Percentiles rank a stretch among this genome's conserved stretches.
Conservation (phyloP, 2,113 vertebrate genomes). For the Alces alces region DNA sequence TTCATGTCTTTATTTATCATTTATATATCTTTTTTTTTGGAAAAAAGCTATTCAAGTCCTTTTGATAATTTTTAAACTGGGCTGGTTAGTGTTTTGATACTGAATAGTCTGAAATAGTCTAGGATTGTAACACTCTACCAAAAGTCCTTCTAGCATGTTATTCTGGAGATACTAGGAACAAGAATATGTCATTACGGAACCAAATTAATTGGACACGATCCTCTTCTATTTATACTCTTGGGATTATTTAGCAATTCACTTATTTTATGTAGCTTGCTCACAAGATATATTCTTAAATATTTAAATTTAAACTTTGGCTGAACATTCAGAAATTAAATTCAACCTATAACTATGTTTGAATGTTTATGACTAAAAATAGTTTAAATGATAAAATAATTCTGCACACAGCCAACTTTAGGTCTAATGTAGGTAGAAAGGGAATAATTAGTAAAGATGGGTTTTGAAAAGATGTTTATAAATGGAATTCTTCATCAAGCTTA, state of each 20-base stretch:
- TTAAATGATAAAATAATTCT: background rate
- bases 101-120: background rate
- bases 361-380: slow-evolving; percentile 7
- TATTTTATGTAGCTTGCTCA: background rate
- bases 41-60: background rate
- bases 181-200: background rate
- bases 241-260: background rate
- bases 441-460: slow-evolving; percentile 11
- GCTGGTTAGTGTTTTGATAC: background rate
- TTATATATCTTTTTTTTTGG: background rate
- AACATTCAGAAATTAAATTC: slow-evolving; percentile 18
- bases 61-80: background rate
- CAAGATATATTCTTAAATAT: slow-evolving; percentile 3
- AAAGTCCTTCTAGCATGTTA: background rate
- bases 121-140: background rate
- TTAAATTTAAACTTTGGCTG: slow-evolving; percentile 12
- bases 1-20: background rate
- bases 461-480: slow-evolving; percentile 38
- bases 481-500: slow-evolving; percentile 23
- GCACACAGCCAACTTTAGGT: background rate
- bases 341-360: background rate
- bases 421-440: background rate
- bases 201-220: background rate
- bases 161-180: background rate
- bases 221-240: background rate